Conservation (phyloP, 2,888 invertebrate genomes). For the Torymus tubicola region DNA sequence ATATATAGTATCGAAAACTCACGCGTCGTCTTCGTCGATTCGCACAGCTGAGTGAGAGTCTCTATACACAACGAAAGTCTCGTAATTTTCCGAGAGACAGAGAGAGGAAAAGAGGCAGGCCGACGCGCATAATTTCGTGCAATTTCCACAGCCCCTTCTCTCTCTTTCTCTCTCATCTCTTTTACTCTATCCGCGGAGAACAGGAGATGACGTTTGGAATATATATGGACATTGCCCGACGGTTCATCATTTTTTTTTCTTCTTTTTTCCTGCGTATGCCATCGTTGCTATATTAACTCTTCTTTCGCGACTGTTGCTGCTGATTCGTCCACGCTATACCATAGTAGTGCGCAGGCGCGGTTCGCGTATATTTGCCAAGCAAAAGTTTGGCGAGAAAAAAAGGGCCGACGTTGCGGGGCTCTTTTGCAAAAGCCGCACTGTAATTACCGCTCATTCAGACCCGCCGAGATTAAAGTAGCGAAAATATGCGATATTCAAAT, state of each 20-base stretch:
- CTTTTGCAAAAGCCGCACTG: not conserved
- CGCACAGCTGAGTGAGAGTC: not conserved
- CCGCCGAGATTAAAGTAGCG: conserved; percentile 7
- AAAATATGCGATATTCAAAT: not conserved
- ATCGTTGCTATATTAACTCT: conserved; percentile 3
- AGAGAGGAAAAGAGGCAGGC: conserved; percentile 6
- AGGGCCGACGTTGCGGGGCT: not conserved
- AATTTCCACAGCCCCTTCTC: conserved; percentile 19
- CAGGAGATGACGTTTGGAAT: not conserved
- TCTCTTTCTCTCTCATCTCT: not conserved
- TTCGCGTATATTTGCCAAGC: not conserved
- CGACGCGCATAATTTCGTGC: conserved; percentile 28
- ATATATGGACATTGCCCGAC: not conserved
- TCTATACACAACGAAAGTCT: conserved; percentile 29
- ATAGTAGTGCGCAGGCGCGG: too few species aligned
- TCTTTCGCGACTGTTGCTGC: not conserved
- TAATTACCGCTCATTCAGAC: conserved; percentile 28
- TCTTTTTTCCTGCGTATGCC: not conserved
- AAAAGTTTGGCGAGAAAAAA: conserved; percentile 10
- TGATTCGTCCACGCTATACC: conserved; percentile 3
- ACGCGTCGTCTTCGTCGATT: conserved; percentile 4
- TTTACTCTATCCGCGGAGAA: not conserved
- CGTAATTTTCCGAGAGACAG: conserved; percentile 14
- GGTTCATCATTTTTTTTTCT: not conserved
- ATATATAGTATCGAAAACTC: conserved; percentile 14